Evolutionary conservation across 2,113 vertebrate species (phyloP), one percentile per base, ranked within the genome.

Genomic region (Tonatia bakeri): DNA sequence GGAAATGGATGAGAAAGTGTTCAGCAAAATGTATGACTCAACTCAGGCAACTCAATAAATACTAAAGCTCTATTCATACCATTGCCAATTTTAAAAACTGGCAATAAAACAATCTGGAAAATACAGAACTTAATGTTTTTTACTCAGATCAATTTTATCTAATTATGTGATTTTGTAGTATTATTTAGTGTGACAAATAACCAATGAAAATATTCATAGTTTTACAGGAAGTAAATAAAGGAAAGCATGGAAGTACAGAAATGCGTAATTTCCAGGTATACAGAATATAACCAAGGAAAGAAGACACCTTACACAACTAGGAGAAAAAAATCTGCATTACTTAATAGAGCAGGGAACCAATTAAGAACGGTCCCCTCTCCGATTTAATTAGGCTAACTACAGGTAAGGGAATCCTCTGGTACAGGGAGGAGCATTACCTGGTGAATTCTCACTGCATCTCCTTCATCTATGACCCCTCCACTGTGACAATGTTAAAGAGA

Each of bases 361-460:
- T 99, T 98, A 99, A 99, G 98, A 98, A 95, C 97, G 98, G 97
- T 98, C 97, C 98, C 97, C 94, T 98, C 98, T 98, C 98, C 95
- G 94, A 97, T 98, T 99, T 98, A 99, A 99, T 99, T 99, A 99
- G 98, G 98, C 98, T 98, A 99, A 99, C 97, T 98, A 98, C 98
- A 98, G 98, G 98, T 98, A 98, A 98, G 98, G 98, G 98, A 98
- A 81, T 98, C 98, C 94, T 98, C 65, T 96, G 97, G 97, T 94
- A 98, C 96, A 97, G 81, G 94, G 93, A 98, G 96, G 96, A 84
- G 90, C 94, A 97, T 97, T 98, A 97, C 95, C 67, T 82, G 92
- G 92, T 91, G 95, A 83, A 91, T 69, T 97, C 36, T 96, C 64
- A 54, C 91, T 96, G 83, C 97, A 92, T 94, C 97, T 97, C 76